Percentiles rank a stretch among this genome's conserved stretches.
Evolutionary conservation across 2,113 vertebrate genomes (phyloP).

Genomic region (Rhizomys pruinosus): DNA sequence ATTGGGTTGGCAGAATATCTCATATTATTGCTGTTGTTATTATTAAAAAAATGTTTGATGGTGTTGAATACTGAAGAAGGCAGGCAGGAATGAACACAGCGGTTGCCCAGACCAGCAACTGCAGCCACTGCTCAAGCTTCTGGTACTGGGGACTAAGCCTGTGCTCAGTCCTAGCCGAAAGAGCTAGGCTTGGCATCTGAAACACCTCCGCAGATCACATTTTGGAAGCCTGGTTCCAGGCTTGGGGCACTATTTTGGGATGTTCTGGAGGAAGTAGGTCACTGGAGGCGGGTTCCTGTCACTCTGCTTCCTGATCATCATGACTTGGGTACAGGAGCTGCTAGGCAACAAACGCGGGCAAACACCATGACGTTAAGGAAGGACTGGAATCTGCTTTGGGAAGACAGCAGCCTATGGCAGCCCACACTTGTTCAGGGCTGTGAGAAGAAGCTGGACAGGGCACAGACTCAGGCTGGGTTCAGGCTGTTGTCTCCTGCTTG

Average conservation of each 20-base stretch:
- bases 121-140: not conserved
- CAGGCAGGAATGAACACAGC: not conserved
- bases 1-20: not conserved
- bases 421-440: not conserved
- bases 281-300: not conserved
- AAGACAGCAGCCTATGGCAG: not conserved
- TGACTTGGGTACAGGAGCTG: no score
- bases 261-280: not conserved
- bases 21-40: not conserved
- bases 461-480: not conserved
- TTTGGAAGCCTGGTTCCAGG: not conserved
- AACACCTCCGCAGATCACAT: not conserved
- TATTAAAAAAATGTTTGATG: not conserved
- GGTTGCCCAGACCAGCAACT: not conserved
- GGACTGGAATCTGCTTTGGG: not conserved
- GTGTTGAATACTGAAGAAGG: not conserved
- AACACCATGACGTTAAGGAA: accelerated
- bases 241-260: not conserved
- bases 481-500: not conserved
- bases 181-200: not conserved
- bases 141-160: not conserved
- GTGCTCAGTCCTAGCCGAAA: not conserved
- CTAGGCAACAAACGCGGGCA: not conserved
- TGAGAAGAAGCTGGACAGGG: not conserved
- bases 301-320: no score